Percentiles rank a stretch among this genome's conserved stretches.
Conservation (phyloP, 2,113 vertebrate species). For the Sorex araneus region DNA sequence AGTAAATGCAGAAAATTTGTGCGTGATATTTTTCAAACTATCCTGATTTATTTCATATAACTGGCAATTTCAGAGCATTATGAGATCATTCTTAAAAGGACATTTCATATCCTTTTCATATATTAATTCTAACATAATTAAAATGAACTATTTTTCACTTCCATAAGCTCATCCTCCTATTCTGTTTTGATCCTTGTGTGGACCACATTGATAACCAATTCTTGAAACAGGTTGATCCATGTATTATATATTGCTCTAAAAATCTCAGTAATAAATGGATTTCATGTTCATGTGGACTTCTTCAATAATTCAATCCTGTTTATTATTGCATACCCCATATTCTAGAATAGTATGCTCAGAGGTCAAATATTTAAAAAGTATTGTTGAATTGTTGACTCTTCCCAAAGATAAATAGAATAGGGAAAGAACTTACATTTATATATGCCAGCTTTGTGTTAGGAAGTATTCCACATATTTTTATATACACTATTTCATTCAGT, state of each 20-base stretch:
- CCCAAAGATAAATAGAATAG: constrained; percentile 28
- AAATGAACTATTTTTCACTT: background rate
- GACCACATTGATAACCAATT: background rate
- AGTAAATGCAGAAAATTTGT: background rate
- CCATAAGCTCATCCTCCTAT: background rate
- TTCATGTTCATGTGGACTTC: background rate
- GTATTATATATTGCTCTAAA: background rate
- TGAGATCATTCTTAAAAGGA: background rate
- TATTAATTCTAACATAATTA: background rate
- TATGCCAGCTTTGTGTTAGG: background rate
- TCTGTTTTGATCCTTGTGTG: constrained; percentile 1
- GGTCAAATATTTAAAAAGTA: background rate
- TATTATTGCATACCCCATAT: background rate
- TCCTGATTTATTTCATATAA: background rate
- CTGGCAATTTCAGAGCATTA: background rate
- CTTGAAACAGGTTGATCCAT: background rate
- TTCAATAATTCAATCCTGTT: background rate
- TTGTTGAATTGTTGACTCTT: background rate
- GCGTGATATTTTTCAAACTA: background rate
- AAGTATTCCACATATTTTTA: background rate
- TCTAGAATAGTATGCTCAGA: constrained; percentile 1
- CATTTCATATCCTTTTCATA: background rate
- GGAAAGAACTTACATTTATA: background rate
- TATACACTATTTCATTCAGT: background rate
- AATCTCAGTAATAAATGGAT: background rate